Evolutionary conservation across 2,888 invertebrate genomes (phyloP), one percentile per base, ranked within the genome.

Genomic region (Xiphydria camelus): DNA sequence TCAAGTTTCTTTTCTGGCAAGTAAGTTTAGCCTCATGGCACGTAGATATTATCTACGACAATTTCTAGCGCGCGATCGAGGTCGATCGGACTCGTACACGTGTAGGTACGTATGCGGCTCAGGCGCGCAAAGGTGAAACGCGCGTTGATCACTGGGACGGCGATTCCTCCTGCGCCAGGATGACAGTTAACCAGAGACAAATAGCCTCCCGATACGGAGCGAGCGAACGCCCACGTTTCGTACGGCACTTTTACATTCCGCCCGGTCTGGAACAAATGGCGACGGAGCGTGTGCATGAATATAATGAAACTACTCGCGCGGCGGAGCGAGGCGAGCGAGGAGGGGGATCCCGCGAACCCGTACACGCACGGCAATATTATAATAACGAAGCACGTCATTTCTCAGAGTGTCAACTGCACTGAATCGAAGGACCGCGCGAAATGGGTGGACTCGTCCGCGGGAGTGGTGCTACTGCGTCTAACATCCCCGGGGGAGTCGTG

Each of bases 401-500:
- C 69, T 74, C 73, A 73, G 70, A 64, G 66, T 74, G 74, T 74
- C 74, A 74, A 71, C 68, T 73, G 70, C 72, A 74, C 63, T 64
- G 68, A 69, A 68, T 53, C 66, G 64, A 65, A 67, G 62, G 62
- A 61, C 54, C 55, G 57, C 41, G 42, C 22, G 51, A 54, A 53
- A 62, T 55, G 63, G 61, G 58, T 60, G 61, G 63, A 55, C 57
- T 61, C 58, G 64, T 65, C 62, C 59, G 55, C 52, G 57, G 61
- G 47, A 60, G 29, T 12, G 29, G 6, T 14, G 29, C 29, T 29
- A 54, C 49, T 49, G 53, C 59, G 56, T 61, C 63, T 62, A 58
- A 58, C 68, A 61, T 61, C 59, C 70, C 62, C 70, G 57, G 55
- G 69, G 68, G 71, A 69, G 65, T 67, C 70, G 62, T 68, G 62